Evolutionary conservation across 2,797 vertebrate genomes (phyloP), one percentile per base, ranked within the genome.

Genomic region (Diceros bicornis): DNA sequence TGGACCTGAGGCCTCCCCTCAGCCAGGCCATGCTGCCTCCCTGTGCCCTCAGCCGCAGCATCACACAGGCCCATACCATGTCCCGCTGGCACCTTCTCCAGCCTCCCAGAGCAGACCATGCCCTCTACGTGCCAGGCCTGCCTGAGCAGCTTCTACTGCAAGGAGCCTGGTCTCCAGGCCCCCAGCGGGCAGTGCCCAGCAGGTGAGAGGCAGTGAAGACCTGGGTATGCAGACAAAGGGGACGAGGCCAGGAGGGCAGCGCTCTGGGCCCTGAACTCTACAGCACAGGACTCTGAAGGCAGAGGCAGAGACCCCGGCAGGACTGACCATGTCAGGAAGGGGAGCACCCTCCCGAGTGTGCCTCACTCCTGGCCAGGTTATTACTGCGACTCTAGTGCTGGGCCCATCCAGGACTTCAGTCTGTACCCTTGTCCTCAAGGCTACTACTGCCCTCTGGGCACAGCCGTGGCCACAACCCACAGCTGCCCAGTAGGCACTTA

Each of bases 381-480:
- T 98, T 99, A 99, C 98, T 99, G 99, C 97, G 99, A 99, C 97
- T 98, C 91, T 78, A 99, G 98, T 32, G 93, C 97, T 32, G 98
- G 98, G 34, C 98, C 98, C 1, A 57, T 98, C 85, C 99, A 98
- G 55, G 98, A 98, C 74, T 99, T 99, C 32, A 98, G 98, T 44
- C 98, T 98, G n/a, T 98, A 98, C 96, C 99, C 99, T 0, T 99
- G 99, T 97, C 99, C 99, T 0, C 98, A 89, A 96, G 99, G 99
- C 52, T 99, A 99, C 98, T 99, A 99, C 97, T 99, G 99, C 97
- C 99, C 99, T 25, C 84, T 95, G 71, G 99, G 99, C 75, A 99
- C 99, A 1, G 97, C 96, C 47, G 61, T 98, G 62, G 98, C 99
- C 87, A 98, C 98, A 77, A 99, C 99, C 91, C 97, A 99, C 97